Evolutionary conservation across 2,888 invertebrate species (phyloP), one percentile per base, ranked within the genome.

Genomic region (Aphidius colemani): DNA sequence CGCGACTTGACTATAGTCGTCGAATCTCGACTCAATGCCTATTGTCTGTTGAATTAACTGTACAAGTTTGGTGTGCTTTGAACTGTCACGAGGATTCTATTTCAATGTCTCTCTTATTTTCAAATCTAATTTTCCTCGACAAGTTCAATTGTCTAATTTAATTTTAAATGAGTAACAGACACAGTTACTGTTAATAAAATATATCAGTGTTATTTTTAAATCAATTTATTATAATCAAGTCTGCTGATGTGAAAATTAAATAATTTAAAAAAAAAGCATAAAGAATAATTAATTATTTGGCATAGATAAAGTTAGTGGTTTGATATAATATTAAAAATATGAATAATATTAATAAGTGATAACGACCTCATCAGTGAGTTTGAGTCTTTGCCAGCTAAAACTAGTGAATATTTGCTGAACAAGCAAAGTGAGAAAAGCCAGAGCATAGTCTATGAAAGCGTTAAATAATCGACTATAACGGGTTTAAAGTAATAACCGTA

Each of bases 41-140:
- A 45, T 40, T 55, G 63, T 69, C 65, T 53, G 66, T 71, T 71
- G 72, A 74, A 75, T 74, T 75, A 75, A 75, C 74, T 71, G 72
- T 71, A 66, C 58, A 64, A 66, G 64, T 65, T 61, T 65, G 67
- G 67, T 67, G 69, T 57, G 66, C 64, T 56, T 43, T 63, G 64
- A 63, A 53, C 64, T 61, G 65, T 43, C 18, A n/a, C 7, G 11
- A n/a, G 1, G 13, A 57, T 39, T 11, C 18, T 30, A 30, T 30
- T 30, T 44, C 44, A 44, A 39, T 45, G 45, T 57, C 46, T 57
- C 46, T 57, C 57, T 30, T 30, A 18, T 39, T 46, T 45, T 57
- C 30, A 39, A 57, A 57, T 57, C 57, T 57, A 57, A 57, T 57
- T 57, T 57, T 30, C 46, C 39, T 30, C 46, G 46, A 57, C 57